Conservation (phyloP, 2,113 vertebrate species). For the Neolamprologus caudopunctatus region DNA sequence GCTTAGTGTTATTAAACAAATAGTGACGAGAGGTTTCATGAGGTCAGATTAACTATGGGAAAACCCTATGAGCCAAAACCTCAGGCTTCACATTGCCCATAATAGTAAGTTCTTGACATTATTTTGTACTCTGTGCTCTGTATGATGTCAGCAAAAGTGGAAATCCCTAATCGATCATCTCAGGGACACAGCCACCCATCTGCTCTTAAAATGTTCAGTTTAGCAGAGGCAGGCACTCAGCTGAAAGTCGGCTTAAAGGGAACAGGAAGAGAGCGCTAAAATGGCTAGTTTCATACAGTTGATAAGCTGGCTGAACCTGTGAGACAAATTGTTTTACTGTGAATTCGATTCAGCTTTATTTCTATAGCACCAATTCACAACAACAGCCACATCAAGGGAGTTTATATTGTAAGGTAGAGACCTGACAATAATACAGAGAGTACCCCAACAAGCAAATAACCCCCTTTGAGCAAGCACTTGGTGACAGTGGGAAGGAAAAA, state of each 20-base stretch:
- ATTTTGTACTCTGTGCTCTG: not conserved
- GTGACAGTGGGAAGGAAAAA: not conserved
- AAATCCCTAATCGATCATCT: not conserved
- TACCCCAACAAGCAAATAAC: not conserved
- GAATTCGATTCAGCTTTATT: not conserved
- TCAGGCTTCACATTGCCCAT: not conserved
- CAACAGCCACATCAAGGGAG: not conserved
- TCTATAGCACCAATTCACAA: not conserved
- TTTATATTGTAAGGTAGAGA: not conserved
- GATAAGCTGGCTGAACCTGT: not conserved
- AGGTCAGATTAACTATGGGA: not conserved
- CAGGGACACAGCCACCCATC: not conserved
- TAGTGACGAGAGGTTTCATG: not conserved
- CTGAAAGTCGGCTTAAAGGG: not conserved
- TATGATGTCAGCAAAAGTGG: not conserved
- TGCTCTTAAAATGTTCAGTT: not conserved
- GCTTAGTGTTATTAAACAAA: not conserved
- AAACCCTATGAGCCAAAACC: not conserved
- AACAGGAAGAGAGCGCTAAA: not conserved
- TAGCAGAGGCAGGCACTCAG: not conserved
- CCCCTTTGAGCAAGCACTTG: rapidly evolving
- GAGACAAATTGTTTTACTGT: not conserved
- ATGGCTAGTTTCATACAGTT: not conserved
- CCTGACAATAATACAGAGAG: not conserved
- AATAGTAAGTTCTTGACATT: rapidly evolving